Base-by-base conservation (phyloP, 2,888 invertebrate genomes). In the Autographa pulchrina region DNA sequence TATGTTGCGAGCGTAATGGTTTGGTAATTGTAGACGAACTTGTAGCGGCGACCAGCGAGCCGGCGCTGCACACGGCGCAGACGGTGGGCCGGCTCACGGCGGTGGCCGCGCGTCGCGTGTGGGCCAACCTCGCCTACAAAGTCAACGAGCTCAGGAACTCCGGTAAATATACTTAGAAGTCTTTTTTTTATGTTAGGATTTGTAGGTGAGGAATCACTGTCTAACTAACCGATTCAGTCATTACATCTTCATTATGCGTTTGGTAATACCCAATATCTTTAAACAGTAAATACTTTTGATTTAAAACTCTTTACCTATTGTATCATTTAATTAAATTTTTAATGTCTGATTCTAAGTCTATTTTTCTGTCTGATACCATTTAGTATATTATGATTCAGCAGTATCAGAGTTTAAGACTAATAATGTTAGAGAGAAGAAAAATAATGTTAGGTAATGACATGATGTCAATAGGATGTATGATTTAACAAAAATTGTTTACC, bases 41-140 rank as follows among this genome's bases (percentile, higher is more conserved):
- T 84, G 96, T 96, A 83, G 88, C 96, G 64, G 95, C 95, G 66
- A 96, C 93, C 80, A 96, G 96, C 78, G 97, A 97, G 92, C 97
- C 97, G 67, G 97, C 97, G 20, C 90, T 97, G 78, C 97, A 97
- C 92, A 97, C 97, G 0, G 96, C 97, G 80, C 97, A 97, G 94
- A 97, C 97, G 0, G 97, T 97, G 72, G 97, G 97, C 20, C 95
- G 97, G 20, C 95, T 97, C 81, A 97, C 97, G 83, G 96, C 97
- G 70, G 97, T 97, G 91, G 97, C 97, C 16, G 97, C 97, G 63
- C 96, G 97, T 65, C 96, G 97, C 72, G 97, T 97, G 74, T 97
- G 97, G 96, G 94, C 96, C 83, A 97, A 97, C 90, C 96, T 97
- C 78, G 96, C 97, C 54, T 91, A 93, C 83, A 97, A 97, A 85